Evolutionary conservation across 2,797 vertebrate species (phyloP).

Genomic region (Avahi laniger): DNA sequence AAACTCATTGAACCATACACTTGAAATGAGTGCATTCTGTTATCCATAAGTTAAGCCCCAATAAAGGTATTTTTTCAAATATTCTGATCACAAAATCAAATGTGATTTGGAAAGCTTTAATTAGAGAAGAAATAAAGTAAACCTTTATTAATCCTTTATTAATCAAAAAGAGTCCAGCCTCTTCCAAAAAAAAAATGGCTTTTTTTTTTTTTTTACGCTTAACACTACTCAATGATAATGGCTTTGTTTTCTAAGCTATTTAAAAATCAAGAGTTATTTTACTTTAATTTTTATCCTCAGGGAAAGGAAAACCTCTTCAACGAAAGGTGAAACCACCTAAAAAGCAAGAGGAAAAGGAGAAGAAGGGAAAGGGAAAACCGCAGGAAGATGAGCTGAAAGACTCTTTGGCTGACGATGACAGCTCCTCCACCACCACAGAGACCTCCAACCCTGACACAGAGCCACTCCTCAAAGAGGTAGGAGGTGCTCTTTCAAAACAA

Average conservation of each 20-base stretch:
- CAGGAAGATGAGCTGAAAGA: constrained; percentile 96
- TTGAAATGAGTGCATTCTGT: neutral
- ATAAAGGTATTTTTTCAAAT: neutral
- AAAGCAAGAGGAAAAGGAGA: constrained; percentile 94
- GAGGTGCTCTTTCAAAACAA: rapidly evolving
- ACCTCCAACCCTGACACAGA: constrained; percentile 98
- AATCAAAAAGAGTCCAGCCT: neutral
- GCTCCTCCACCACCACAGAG: constrained; percentile 98
- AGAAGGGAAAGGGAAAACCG: constrained; percentile 89
- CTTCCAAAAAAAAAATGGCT: neutral
- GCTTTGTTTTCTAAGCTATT: constrained; percentile 30
- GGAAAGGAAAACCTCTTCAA: constrained; percentile 91
- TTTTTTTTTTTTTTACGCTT: neutral
- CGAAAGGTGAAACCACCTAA: constrained; percentile 93
- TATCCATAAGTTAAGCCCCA: neutral
- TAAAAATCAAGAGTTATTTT: constrained; percentile 53
- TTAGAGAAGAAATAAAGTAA: constrained; percentile 10
- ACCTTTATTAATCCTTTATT: neutral
- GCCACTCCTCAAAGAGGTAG: constrained; percentile 92
- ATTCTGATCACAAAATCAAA: neutral
- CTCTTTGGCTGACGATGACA: constrained; percentile 94
- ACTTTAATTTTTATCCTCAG: constrained; percentile 73
- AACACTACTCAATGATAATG: neutral
- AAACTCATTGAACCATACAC: neutral
- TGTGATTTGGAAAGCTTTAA: neutral